Percentiles rank a stretch among this genome's conserved stretches.
phyloP scores from a whole-genome alignment of 2,888 invertebrate species.

The Ochropleura plecta region DNA sequence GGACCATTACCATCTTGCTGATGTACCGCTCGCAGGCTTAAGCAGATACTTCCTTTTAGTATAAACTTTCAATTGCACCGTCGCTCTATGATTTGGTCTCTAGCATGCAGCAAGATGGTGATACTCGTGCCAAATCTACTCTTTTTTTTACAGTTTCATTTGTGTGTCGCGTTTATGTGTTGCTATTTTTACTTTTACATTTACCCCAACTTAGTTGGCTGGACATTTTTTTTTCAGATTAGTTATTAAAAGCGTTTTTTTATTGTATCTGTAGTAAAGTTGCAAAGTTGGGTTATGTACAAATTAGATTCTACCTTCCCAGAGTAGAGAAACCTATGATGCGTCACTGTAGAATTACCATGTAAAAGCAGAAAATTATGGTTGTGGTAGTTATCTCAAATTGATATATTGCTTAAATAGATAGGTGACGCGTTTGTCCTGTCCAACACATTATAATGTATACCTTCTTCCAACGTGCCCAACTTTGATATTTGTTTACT shows the following conservation, averaged over 20 bases:
- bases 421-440: slow-evolving; percentile 79
- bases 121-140: slow-evolving; percentile 81
- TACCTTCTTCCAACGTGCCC: slow-evolving; percentile 66
- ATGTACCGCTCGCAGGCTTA: slow-evolving; percentile 69
- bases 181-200: slow-evolving; percentile 80
- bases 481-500: slow-evolving; percentile 70
- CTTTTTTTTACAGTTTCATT: slow-evolving; percentile 63
- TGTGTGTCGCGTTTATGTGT: slow-evolving; percentile 82
- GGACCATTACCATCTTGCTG: slow-evolving; percentile 81
- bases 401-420: slow-evolving; percentile 85
- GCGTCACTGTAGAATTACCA: slow-evolving; percentile 85
- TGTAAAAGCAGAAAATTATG: slow-evolving; percentile 86
- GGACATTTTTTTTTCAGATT: slow-evolving; percentile 76
- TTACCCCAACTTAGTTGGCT: slow-evolving; percentile 89
- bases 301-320: slow-evolving; percentile 74
- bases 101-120: slow-evolving; percentile 80
- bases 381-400: slow-evolving; percentile 90
- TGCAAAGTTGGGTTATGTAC: slow-evolving; percentile 74
- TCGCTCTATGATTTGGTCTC: slow-evolving; percentile 65
- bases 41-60: slow-evolving; percentile 58
- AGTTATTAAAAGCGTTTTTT: slow-evolving; percentile 73
- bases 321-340: slow-evolving; percentile 74
- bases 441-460: slow-evolving; percentile 68
- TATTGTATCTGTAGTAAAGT: slow-evolving; percentile 69
- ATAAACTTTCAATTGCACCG: slow-evolving; percentile 66